Base-by-base conservation (phyloP, 2,888 invertebrate species). In the Clivina fossor region DNA sequence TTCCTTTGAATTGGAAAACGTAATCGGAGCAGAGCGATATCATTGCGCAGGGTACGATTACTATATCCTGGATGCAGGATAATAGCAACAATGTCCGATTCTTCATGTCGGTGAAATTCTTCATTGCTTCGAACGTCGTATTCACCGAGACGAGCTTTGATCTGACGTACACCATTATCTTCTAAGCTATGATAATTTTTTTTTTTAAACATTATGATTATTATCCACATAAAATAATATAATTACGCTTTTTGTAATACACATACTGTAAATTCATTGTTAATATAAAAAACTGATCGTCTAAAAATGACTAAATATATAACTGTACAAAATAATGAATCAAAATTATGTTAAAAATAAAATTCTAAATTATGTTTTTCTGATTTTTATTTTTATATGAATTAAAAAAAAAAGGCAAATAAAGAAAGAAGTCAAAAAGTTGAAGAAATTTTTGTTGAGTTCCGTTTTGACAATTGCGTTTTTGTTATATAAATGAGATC, bases 41-140 rank as follows among this genome's bases (percentile, higher is more conserved):
- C 54, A 19, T 55, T 11, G 8, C 8, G 19, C 16, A 55, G 20
- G 4, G 46, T 38, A 13, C 47, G 26, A 4, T 46, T 26, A 16
- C 19, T 38, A 22, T 55, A 55, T 13, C 38, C 22, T 2, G 54
- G 54, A 15, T 55, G 38, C 0, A 55, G 30, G 16, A 28, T 24
- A 15, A 55, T 47, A 7, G 19, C 4, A 1, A 24, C 16, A 16
- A 55, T 38, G 30, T 55, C 54, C 20, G 28, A 30, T 28, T 55
- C 54, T 55, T 55, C 54, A 15, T 55, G 54, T 19, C 54, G 37
- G 13, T 55, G 54, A 11, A 55, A 55, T 38, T 55, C 54, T 2
- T 28, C 38, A 16, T 37, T 38, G 16, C 22, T 55, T 2, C 46
- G 46, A 3, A 55, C 47, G 15, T 55, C 54, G 11, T 55, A 55